Conservation (phyloP, 2,797 vertebrate genomes). For the Odontamblyopus rebecca region DNA sequence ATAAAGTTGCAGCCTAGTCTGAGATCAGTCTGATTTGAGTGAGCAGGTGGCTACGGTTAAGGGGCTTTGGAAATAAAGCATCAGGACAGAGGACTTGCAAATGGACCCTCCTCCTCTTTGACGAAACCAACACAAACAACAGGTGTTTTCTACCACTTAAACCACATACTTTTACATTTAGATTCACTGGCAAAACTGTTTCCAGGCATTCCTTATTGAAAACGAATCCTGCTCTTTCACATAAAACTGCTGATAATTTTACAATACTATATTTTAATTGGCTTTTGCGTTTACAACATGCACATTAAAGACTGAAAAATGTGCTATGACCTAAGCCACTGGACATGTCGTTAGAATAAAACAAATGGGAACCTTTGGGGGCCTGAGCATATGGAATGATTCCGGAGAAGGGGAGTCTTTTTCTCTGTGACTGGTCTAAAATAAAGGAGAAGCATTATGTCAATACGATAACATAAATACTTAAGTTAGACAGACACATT, state of each 20-base stretch:
- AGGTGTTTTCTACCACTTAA: conserved; percentile 40
- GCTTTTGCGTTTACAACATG: conserved; percentile 6
- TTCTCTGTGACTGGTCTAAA: conserved; percentile 99
- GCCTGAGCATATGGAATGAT: conserved; percentile 99
- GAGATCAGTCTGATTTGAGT: conserved; percentile 74
- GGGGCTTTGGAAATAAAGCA: conserved; percentile 59
- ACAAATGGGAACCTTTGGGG: conserved; percentile 95
- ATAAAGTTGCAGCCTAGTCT: conserved; percentile 71
- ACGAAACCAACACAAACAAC: conserved; percentile 23
- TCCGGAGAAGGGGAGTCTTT: conserved; percentile 99
- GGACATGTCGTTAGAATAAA: conserved; percentile 79
- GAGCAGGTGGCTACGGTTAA: conserved; percentile 64
- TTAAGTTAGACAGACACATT: conserved; percentile 61
- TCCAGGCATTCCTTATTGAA: conserved; percentile 26
- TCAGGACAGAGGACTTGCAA: conserved; percentile 69
- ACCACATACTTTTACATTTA: conserved; percentile 17
- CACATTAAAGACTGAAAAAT: conserved; percentile 14
- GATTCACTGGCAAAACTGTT: conserved; percentile 46
- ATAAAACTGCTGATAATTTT: not conserved
- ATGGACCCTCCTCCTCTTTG: conserved; percentile 44
- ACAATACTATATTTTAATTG: not conserved
- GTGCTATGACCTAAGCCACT: conserved; percentile 54
- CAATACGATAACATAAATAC: conserved; percentile 62
- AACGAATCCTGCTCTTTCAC: conserved; percentile 1
- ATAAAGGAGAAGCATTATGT: conserved; percentile 94